Conservation (phyloP, 2,888 invertebrate species). For the Plusia festucae region DNA sequence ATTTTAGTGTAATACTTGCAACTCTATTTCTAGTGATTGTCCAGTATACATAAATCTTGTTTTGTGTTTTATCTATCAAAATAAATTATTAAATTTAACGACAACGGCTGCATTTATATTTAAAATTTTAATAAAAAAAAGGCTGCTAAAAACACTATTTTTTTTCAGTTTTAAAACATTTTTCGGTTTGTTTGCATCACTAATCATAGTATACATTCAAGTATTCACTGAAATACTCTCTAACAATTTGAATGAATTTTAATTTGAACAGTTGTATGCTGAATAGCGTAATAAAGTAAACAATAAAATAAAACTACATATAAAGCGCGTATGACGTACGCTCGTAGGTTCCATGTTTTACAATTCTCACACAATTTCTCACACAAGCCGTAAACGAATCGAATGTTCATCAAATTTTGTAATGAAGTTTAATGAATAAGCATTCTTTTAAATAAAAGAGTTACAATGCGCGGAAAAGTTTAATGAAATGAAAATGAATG, state of each 20-base stretch:
- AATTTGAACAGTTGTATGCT: constrained; percentile 40
- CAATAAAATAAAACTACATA: constrained; percentile 18
- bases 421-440: not conserved
- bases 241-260: constrained; percentile 12
- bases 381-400: not conserved
- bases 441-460: not conserved
- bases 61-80: no score
- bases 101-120: not conserved
- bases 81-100: no score
- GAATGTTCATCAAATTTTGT: not conserved
- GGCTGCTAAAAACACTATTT: no score
- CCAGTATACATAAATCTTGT: no score
- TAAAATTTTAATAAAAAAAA: no score
- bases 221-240: not conserved
- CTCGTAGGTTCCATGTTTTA: not conserved
- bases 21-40: no score
- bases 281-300: constrained; percentile 36
- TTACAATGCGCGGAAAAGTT: not conserved
- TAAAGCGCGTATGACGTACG: constrained; percentile 10
- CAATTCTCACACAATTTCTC: not conserved
- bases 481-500: no score
- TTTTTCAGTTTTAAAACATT: no score
- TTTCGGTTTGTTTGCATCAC: not conserved
- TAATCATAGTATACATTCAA: not conserved
- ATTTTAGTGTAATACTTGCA: not conserved